These are phyloP conservation scores for Lordiphosa fenestrarum DNA, from an alignment of 2,888 invertebrate genomes.

Conservation along the genomic window DNA sequence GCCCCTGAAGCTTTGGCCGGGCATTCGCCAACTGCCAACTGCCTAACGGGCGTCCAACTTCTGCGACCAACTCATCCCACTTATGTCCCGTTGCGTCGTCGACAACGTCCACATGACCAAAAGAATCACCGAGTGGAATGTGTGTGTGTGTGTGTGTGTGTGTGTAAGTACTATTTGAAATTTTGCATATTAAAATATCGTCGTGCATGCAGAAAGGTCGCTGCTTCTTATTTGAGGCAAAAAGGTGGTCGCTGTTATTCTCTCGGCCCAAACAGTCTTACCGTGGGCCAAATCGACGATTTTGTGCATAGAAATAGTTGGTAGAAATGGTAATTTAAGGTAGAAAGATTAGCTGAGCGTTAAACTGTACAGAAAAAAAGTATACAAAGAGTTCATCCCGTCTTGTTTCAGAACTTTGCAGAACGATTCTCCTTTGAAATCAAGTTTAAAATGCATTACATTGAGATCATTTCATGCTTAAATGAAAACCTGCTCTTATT, in stretches of 20 bases:
- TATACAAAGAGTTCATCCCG: too few relatives aligned
- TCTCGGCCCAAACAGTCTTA: slow-evolving; percentile 11
- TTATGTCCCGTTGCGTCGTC: slow-evolving; percentile 8
- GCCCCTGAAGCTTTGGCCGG: slow-evolving; percentile 13
- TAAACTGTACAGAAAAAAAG: too few relatives aligned
- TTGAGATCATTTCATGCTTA: too few relatives aligned
- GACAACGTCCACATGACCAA: slow-evolving; percentile 51
- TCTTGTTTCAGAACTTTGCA: too few relatives aligned
- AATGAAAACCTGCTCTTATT: too few relatives aligned
- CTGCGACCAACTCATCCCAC: slow-evolving; percentile 1
- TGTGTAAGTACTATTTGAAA: slow-evolving; percentile 59
- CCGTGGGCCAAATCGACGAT: not conserved
- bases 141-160: slow-evolving; percentile 15
- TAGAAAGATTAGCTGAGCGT: too few relatives aligned
- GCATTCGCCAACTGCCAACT: slow-evolving; percentile 37
- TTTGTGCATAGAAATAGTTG: not conserved
- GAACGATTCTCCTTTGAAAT: too few relatives aligned
- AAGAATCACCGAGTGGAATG: slow-evolving; percentile 45
- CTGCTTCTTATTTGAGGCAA: slow-evolving; percentile 49
- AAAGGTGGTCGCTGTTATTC: slow-evolving; percentile 50
- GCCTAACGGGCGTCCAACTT: slow-evolving; percentile 49
- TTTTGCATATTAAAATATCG: slow-evolving; percentile 76
- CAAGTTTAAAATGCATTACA: too few relatives aligned
- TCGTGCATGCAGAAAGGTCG: slow-evolving; percentile 69
- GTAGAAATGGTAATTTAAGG: too few relatives aligned